A percentile compares a stretch with the other conserved stretches of the same genome.
phyloP scores from a whole-genome alignment of 1,140 invertebrate genomes.

The Phymastichus coffea region DNA sequence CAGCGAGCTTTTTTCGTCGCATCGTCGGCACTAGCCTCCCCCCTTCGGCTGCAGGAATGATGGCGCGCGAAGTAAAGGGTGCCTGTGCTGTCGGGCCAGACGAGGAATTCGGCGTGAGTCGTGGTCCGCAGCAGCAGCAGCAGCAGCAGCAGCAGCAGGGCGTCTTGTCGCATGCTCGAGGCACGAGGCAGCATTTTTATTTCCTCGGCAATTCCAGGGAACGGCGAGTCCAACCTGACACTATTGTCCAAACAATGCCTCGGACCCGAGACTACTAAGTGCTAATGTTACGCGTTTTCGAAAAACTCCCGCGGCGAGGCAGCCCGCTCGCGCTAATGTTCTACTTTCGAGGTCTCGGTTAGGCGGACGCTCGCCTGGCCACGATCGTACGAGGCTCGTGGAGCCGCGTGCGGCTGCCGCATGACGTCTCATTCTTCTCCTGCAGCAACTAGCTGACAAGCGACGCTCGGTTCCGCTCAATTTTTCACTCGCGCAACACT shows the following conservation, averaged over 20 bases:
- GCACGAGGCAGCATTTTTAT: constrained; percentile 34
- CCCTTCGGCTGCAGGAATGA: too few species aligned
- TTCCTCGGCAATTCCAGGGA: constrained; percentile 34
- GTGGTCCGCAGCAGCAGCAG: not conserved
- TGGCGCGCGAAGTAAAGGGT: too few species aligned
- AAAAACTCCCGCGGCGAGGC: constrained; percentile 41
- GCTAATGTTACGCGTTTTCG: constrained; percentile 46
- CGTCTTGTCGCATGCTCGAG: constrained; percentile 3
- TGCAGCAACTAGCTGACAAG: too few species aligned
- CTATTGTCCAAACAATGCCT: constrained; percentile 46
- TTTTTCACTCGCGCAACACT: too few species aligned
- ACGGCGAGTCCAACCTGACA: constrained; percentile 39
- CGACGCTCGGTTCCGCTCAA: too few species aligned
- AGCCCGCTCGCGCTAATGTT: constrained; percentile 31
- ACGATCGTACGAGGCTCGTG: too few species aligned
- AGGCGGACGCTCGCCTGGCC: too few species aligned
- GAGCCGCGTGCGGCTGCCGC: not conserved
- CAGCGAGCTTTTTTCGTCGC: too few species aligned
- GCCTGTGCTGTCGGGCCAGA: too few species aligned
- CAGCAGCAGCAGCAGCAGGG: not conserved
- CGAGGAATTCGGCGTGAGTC: too few species aligned
- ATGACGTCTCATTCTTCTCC: too few species aligned
- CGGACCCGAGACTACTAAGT: constrained; percentile 41
- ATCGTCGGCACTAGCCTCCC: too few species aligned
- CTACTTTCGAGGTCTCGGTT: constrained; percentile 21